A percentile compares a stretch with the other conserved stretches of the same genome.
phyloP scores from a whole-genome alignment of 2,797 vertebrate genomes.

The Chaetodon trifasciatus region DNA sequence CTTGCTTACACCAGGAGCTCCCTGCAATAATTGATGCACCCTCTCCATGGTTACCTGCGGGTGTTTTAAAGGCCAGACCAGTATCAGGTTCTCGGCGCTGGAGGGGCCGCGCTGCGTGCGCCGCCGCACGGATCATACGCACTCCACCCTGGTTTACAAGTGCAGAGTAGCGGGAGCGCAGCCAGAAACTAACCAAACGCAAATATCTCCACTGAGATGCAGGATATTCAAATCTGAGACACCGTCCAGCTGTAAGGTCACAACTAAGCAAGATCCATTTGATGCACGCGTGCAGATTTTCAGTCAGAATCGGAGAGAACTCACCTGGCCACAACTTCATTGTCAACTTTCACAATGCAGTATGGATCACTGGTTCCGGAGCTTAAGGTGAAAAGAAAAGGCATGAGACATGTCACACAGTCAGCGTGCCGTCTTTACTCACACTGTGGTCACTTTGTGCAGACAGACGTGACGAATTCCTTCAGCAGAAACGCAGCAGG shows the following conservation, averaged over 20 bases:
- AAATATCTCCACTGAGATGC: slow-evolving; percentile 22
- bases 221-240: not conserved
- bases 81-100: slow-evolving; percentile 82
- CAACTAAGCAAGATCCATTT: not conserved
- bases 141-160: slow-evolving; percentile 46
- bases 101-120: slow-evolving; percentile 59
- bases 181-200: slow-evolving; percentile 3
- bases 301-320: slow-evolving; percentile 43
- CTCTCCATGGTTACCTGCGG: slow-evolving; percentile 87
- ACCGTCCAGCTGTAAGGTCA: not conserved
- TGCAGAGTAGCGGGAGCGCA: slow-evolving; percentile 30
- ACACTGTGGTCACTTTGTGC: not conserved
- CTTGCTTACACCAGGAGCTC: slow-evolving; percentile 64
- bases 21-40: slow-evolving; percentile 84
- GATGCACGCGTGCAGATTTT: not conserved
- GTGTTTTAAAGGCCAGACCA: slow-evolving; percentile 83
- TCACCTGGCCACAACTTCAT: slow-evolving; percentile 94
- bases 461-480: not conserved
- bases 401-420: not conserved
- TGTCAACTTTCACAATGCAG: slow-evolving; percentile 94
- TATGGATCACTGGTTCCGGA: slow-evolving; percentile 95
- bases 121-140: slow-evolving; percentile 59
- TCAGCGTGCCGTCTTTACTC: too few species aligned
- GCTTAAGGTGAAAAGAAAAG: slow-evolving; percentile 71
- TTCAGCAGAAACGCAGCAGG: not conserved